A percentile compares a stretch with the other conserved stretches of the same genome.
Conservation (phyloP, 2,797 vertebrate species). For the Pangasius sanitwongsei region DNA sequence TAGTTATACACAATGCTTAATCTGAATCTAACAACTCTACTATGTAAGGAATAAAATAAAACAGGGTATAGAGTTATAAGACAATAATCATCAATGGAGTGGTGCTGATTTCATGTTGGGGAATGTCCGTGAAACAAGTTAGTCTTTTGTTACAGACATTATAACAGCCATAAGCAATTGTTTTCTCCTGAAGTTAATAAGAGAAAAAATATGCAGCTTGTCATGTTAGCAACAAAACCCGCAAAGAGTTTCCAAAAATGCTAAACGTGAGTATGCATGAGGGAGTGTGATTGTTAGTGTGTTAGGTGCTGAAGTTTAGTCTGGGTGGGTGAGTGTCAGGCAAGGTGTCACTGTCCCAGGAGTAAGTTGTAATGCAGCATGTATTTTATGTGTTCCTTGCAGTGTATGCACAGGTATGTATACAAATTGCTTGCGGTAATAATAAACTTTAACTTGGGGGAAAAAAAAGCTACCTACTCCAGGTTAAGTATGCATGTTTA, state of each 20-base stretch:
- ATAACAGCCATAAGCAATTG: background rate
- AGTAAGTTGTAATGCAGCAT: background rate
- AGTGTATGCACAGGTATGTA: background rate
- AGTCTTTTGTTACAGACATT: background rate
- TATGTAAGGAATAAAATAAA: background rate
- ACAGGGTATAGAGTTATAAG: background rate
- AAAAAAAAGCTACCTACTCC: background rate
- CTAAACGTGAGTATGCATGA: background rate
- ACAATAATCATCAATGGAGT: background rate
- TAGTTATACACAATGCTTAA: background rate
- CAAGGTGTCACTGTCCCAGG: background rate
- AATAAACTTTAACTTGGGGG: background rate
- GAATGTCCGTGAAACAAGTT: background rate
- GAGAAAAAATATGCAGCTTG: background rate
- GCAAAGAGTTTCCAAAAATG: background rate
- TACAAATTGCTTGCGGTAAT: background rate
- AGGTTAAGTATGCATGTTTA: background rate
- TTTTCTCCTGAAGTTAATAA: background rate
- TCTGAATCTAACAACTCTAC: background rate
- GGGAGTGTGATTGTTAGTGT: background rate
- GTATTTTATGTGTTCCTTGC: conserved; percentile 10
- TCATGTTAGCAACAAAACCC: background rate
- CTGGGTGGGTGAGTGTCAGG: background rate
- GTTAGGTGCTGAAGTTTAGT: background rate
- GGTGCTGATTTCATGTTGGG: too few relatives aligned